A percentile compares a stretch with the other conserved stretches of the same genome.
phyloP scores from a whole-genome alignment of 2,888 invertebrate species.

The Fissipunctia ypsillon region DNA sequence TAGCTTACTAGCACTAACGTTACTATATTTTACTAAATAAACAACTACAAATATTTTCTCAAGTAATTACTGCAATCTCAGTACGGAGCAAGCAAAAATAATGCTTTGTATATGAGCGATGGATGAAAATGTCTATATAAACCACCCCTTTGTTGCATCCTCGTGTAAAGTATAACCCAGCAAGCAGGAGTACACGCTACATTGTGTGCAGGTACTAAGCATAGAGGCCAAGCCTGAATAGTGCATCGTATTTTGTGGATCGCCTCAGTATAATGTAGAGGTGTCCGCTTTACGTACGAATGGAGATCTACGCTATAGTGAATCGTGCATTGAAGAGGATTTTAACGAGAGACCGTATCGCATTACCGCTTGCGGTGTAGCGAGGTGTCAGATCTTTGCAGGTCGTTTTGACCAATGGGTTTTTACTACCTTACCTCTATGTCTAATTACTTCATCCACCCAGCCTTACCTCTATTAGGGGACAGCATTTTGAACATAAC shows the following conservation, averaged over 20 bases:
- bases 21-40: neutral
- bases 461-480: neutral
- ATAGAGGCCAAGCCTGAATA: slow-evolving; percentile 51
- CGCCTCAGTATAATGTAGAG: slow-evolving; percentile 31
- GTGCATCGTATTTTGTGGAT: slow-evolving; percentile 54
- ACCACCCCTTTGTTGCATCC: slow-evolving; percentile 49
- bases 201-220: slow-evolving; percentile 50
- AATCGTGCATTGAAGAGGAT: slow-evolving; percentile 22
- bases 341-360: slow-evolving; percentile 17
- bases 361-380: slow-evolving; percentile 12
- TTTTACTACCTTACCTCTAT: slow-evolving; percentile 4
- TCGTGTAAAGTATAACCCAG: slow-evolving; percentile 45
- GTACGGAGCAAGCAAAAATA: neutral
- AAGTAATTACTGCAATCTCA: slow-evolving; percentile 2
- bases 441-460: slow-evolving; percentile 9
- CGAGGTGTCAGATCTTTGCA: slow-evolving; percentile 18
- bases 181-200: slow-evolving; percentile 51
- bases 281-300: slow-evolving; percentile 28
- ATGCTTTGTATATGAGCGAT: slow-evolving; percentile 42
- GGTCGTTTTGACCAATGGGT: slow-evolving; percentile 7
- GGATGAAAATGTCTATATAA: slow-evolving; percentile 32
- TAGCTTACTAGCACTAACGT: neutral
- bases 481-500: neutral
- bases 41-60: slow-evolving; percentile 16
- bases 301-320: slow-evolving; percentile 28